A percentile compares a stretch with the other conserved stretches of the same genome.
phyloP scores from a whole-genome alignment of 1,140 invertebrate genomes.

The Geopemphigus sp. region DNA sequence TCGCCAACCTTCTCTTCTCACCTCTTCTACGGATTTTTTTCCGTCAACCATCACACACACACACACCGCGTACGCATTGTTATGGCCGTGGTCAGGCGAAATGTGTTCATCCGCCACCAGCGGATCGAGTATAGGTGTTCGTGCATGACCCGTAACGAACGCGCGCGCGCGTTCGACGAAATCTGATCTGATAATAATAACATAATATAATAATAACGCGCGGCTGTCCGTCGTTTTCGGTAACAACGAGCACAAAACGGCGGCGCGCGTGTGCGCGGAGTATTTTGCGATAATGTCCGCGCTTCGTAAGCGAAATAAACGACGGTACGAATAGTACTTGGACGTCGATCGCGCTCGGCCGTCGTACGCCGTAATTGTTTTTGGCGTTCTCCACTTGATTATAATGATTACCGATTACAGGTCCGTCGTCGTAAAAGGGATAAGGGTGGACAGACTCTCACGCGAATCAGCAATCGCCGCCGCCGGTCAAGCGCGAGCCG shows the following conservation, averaged over 20 bases:
- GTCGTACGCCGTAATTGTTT: too few relatives aligned
- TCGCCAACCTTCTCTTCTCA: background rate
- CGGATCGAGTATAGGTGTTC: slow-evolving; percentile 17
- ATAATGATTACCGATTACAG: too few relatives aligned
- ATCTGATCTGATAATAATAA: slow-evolving; percentile 39
- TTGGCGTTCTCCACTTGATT: too few relatives aligned
- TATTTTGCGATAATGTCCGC: too few relatives aligned
- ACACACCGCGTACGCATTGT: too few relatives aligned
- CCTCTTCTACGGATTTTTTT: slow-evolving; percentile 14
- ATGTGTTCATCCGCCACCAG: background rate
- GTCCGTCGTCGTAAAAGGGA: too few relatives aligned
- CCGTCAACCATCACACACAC: background rate
- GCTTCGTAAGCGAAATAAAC: too few relatives aligned
- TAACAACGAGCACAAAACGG: too few relatives aligned
- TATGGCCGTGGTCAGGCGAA: slow-evolving; percentile 23
- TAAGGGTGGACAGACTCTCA: too few relatives aligned
- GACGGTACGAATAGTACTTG: too few relatives aligned
- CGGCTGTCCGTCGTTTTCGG: slow-evolving; percentile 1
- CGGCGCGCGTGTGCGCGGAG: too few relatives aligned
- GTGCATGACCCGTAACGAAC: slow-evolving; percentile 38
- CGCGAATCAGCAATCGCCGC: background rate
- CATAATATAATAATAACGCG: slow-evolving; percentile 1
- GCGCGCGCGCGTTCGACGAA: slow-evolving; percentile 41
- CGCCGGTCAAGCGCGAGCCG: background rate
- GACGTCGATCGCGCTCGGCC: too few relatives aligned